Evolutionary conservation across 2,113 vertebrate genomes (phyloP).

Genomic region (Syngnathus scovelli): DNA sequence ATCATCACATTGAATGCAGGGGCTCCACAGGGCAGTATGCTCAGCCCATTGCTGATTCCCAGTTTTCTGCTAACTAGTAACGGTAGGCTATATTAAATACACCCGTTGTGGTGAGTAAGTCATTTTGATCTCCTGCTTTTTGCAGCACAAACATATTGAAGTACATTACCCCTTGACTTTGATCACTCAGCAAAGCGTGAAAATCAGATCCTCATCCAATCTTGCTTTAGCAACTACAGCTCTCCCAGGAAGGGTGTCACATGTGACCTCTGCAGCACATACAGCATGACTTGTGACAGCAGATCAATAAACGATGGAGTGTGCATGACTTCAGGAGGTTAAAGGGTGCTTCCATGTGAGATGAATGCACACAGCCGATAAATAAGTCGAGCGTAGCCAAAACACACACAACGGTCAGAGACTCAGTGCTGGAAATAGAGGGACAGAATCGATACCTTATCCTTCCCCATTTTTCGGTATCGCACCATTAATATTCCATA

Average conservation of each 20-base stretch:
- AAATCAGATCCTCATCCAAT: background rate
- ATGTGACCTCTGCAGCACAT: constrained; percentile 13
- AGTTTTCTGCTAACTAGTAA: too few relatives aligned
- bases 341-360: constrained; percentile 40
- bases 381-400: constrained; percentile 2
- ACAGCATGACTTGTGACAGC: constrained; percentile 22
- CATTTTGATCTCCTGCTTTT: too few relatives aligned
- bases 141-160: background rate
- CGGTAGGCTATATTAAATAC: too few relatives aligned
- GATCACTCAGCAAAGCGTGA: background rate
- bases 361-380: constrained; percentile 44
- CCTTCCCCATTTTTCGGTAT: constrained; percentile 32
- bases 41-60: background rate
- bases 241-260: constrained; percentile 22
- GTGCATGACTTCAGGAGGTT: constrained; percentile 16
- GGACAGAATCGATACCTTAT: constrained; percentile 44
- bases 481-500: constrained; percentile 54
- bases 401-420: background rate
- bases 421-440: constrained; percentile 10
- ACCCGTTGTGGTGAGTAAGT: too few relatives aligned
- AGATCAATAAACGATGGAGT: constrained; percentile 35
- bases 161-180: background rate
- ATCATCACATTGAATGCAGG: background rate
- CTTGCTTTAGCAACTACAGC: constrained; percentile 2
- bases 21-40: background rate